Base-by-base conservation (phyloP, 2,888 invertebrate genomes). In the Panorpa germanica region DNA sequence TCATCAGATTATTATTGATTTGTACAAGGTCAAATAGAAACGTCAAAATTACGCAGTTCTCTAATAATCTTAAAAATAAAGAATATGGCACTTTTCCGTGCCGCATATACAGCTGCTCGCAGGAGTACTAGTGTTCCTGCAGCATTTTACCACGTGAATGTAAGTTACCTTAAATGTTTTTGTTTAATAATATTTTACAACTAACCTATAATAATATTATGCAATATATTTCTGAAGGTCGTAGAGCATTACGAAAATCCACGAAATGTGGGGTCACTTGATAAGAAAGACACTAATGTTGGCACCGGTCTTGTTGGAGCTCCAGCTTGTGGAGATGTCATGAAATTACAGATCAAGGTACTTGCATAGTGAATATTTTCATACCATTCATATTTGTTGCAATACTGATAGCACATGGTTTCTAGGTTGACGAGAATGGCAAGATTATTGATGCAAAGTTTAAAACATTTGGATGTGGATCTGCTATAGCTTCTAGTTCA, bases 231-330 rank as follows among this genome's bases (percentile, higher is more conserved):
- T 42, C 41, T 50, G 23, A 41, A 93, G 85, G 91, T 95, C 11
- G 74, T 99, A 42, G 98, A 99, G 52, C 98, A 99, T 52, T 99
- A 98, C 52, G 96, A 99, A 57, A 98, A 98, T 55, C 98, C 98
- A 2, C 69, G 96, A 35, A 98, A 98, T 61, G 96, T 98, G 32
- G 98, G 98, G 1, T 86, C 95, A 0, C 48, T 98, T 43, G 88
- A 98, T 51, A 98, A 98, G 53, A 76, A 81, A 46, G 90, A 95
- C 44, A 68, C 67, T 37, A 78, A 63, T 43, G 95, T 99, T 17
- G 98, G 98, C 2, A 99, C 98, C 3, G 98, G 98, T 0, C 62
- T 98, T 5, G 98, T 99, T 8, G 98, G 98, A 13, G 98, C 98
- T 4, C 98, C 98, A 3, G 96, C 98, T 11, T 99, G 98, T 51